These are phyloP conservation scores for Nemopilema nomurai DNA, from an alignment of 30 jellyfish, hydroid and myxozoan genomes.

Conservation along the genomic window DNA sequence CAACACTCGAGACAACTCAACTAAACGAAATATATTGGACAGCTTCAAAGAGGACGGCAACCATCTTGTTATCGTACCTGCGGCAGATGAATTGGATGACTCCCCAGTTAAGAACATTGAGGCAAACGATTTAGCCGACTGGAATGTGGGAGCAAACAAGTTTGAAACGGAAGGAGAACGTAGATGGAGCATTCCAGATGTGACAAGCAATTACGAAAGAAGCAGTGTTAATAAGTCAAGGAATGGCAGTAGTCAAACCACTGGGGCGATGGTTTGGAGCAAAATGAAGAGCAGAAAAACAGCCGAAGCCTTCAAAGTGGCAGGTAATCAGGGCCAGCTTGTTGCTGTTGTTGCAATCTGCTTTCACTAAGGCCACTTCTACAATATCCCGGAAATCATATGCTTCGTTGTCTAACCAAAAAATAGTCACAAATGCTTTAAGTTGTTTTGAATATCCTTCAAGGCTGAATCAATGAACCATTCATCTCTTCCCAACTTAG, in stretches of 20 bases:
- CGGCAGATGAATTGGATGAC: not conserved
- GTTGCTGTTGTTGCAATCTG: too few species aligned
- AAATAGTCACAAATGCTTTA: too few species aligned
- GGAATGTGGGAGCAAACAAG: not conserved
- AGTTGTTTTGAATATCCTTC: too few species aligned
- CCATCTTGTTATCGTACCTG: constrained; percentile 69
- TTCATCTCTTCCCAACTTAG: too few species aligned
- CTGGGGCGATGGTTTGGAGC: not conserved
- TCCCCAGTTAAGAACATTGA: not conserved
- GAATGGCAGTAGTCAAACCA: not conserved
- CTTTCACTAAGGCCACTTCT: too few species aligned
- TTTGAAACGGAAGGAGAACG: constrained; percentile 13
- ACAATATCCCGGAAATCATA: too few species aligned
- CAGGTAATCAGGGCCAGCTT: not conserved
- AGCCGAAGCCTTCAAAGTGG: not conserved
- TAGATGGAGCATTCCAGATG: constrained; percentile 28
- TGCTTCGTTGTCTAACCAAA: too few species aligned
- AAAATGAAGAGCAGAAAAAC: not conserved
- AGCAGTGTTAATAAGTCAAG: constrained; percentile 9
- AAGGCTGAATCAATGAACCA: too few species aligned
- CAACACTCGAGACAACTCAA: constrained; percentile 10
- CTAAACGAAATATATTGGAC: constrained; percentile 17
- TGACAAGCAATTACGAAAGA: not conserved
- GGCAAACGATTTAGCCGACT: not conserved
- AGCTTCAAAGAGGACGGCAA: not conserved